Base-by-base conservation (phyloP, 2,888 invertebrate species). In the Leucophora obtusa region DNA sequence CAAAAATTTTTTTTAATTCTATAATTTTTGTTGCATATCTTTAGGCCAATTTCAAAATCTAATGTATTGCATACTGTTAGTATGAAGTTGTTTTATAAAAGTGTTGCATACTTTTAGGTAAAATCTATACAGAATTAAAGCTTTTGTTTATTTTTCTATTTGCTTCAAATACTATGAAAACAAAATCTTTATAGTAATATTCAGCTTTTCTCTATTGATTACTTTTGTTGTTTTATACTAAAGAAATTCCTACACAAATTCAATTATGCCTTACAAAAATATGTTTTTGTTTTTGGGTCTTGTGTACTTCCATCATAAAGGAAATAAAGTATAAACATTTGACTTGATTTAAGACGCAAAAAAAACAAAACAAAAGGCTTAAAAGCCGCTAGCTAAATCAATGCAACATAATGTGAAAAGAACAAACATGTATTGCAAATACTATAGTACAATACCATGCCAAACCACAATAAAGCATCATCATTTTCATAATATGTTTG, bases 341-440 rank as follows among this genome's bases (percentile, higher is more conserved):
- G 79, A 66, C 71, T 75, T 68, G 60, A 71, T 68, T 71, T 65
- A 80, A 72, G 63, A 68, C 53, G 15, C 51, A 50, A 62, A 65
- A 58, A 77, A 54, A 28, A 6, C 43, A 77, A 54, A 66, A 60
- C 60, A 58, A 72, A 68, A 65, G 11, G 6, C 28, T 43, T 59
- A 66, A 71, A 66, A 68, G 79, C 79, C 79, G 71, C 75, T 53
- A 58, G 62, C 71, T 63, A 75, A 80, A 76, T 75, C 71, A 76
- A 80, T 75, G 75, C 75, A 72, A 69, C 33, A 68, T 68, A 47
- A 58, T 50, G 28, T 53, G 71, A 51, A 62, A 68, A 33, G 14
- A 51, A 58, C 56, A 33, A 24, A 51, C 28, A 6, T 28, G 28
- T 53, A 54, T 21, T 18, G 66, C 53, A 62, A 75, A 69, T 62